Base-by-base conservation (phyloP, 1,140 invertebrate species). In the Olivierus martensii region DNA sequence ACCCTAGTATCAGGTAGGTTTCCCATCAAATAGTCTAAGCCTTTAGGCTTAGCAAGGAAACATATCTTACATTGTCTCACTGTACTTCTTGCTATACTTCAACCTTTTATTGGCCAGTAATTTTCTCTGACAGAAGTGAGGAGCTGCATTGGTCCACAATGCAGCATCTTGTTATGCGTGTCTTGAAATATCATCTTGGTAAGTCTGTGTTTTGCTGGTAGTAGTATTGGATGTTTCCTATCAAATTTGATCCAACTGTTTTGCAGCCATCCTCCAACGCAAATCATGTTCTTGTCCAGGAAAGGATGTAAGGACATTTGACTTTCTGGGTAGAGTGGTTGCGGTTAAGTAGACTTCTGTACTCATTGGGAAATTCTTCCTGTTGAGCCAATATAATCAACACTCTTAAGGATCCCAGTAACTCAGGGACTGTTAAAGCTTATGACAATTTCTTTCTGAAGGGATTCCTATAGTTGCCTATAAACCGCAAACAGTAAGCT, bases 221-320 rank as follows among this genome's bases (percentile, higher is more conserved):
- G 18, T 5, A 54, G 15, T 15, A 49, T 36, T 11, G 52, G 52
- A 15, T 15, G 34, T n/a, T 49, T 54, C 21, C 22, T 36, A 41
- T 53, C 37, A 15, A 12, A 46, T 18, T 17, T 47, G 2, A 47
- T 18, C 42, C 36, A n/a, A 3, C 14, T n/a, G 18, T 49, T 7
- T 18, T 35, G 10, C 5, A 48, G 15, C 17, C 46, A 38, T 12
- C 52, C 52, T 1, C 35, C 37, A 2, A 54, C 52, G 11, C 52
- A 3, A 6, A 73, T 49, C 1, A 72, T 10, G 22, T 62, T 61
- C 7, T 61, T 14, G 48, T 69, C 66, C 10, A 70, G 9, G 55
- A 69, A 68, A 7, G 65, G 66, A 41, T 52, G 63, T 11, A 69
- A 50, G 9, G 9, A 39, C 7, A 15, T 12, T 5, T 39, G n/a